These are phyloP conservation scores for Dynastes tityus DNA, from an alignment of 2,888 invertebrate genomes.

Conservation along the genomic window DNA sequence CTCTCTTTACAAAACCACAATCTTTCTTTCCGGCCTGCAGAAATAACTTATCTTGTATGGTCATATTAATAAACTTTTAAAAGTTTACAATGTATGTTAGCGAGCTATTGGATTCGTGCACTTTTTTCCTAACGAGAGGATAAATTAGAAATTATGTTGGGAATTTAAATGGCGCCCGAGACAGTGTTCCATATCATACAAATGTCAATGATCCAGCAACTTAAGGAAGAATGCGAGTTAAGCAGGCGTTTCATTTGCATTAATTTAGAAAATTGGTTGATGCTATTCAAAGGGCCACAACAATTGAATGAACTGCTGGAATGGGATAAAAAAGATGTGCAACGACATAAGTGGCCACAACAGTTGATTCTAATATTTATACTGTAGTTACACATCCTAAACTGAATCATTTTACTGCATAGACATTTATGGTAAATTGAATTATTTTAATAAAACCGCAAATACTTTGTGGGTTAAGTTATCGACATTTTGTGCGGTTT, in stretches of 20 bases:
- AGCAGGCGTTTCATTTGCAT: conserved; percentile 37
- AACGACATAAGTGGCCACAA: not conserved
- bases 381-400: not conserved
- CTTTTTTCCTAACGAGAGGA: conserved; percentile 33
- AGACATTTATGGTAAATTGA: no score
- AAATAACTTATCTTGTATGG: no score
- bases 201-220: conserved; percentile 43
- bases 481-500: no score
- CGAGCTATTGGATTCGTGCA: conserved; percentile 23
- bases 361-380: not conserved
- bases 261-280: conserved; percentile 43
- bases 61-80: no score
- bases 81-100: not conserved
- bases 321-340: conserved; percentile 7
- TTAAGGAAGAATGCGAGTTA: conserved; percentile 42
- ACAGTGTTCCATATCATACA: conserved; percentile 34
- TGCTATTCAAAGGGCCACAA: conserved; percentile 18
- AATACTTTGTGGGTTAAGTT: no score
- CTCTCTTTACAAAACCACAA: no score
- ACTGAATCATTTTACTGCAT: no score
- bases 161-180: conserved; percentile 13
- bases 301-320: conserved; percentile 14
- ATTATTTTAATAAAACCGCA: no score
- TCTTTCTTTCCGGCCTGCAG: no score
- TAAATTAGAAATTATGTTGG: conserved; percentile 34